A percentile compares a stretch with the other conserved stretches of the same genome.
These are phyloP conservation scores for Platycheirus albimanus DNA, from an alignment of 2,888 invertebrate genomes.

Conservation along the genomic window DNA sequence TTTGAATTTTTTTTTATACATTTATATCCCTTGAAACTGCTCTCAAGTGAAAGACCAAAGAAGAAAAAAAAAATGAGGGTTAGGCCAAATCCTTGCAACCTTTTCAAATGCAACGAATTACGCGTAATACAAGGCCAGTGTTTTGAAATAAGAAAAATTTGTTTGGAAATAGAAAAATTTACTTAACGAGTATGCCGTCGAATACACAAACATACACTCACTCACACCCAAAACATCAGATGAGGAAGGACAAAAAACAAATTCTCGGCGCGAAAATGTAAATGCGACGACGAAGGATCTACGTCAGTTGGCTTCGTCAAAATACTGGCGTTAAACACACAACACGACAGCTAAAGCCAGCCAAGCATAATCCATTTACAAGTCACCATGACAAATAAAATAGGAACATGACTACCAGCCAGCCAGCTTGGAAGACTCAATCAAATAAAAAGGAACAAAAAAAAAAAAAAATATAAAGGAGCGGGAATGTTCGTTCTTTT, in stretches of 20 bases:
- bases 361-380: constrained; percentile 71
- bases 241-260: constrained; percentile 24
- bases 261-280: constrained; percentile 46
- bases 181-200: not conserved
- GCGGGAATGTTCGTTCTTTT: not conserved
- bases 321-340: constrained; percentile 63
- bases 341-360: constrained; percentile 67
- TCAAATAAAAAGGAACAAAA: constrained; percentile 7
- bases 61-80: constrained; percentile 1
- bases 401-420: not conserved
- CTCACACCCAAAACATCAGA: not conserved
- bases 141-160: not conserved
- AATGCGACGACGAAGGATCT: constrained; percentile 55
- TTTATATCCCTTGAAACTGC: not conserved
- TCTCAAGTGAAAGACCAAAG: constrained; percentile 5
- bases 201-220: not conserved
- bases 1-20: not conserved
- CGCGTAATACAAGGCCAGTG: constrained; percentile 17
- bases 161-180: constrained; percentile 10
- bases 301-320: constrained; percentile 45
- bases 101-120: constrained; percentile 36
- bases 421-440: constrained; percentile 14
- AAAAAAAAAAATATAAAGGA: no score
- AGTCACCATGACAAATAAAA: constrained; percentile 62
- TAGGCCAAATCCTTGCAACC: constrained; percentile 9